phyloP scores from a whole-genome alignment of 2,113 vertebrate species.

The Oreocharis arfaki region DNA sequence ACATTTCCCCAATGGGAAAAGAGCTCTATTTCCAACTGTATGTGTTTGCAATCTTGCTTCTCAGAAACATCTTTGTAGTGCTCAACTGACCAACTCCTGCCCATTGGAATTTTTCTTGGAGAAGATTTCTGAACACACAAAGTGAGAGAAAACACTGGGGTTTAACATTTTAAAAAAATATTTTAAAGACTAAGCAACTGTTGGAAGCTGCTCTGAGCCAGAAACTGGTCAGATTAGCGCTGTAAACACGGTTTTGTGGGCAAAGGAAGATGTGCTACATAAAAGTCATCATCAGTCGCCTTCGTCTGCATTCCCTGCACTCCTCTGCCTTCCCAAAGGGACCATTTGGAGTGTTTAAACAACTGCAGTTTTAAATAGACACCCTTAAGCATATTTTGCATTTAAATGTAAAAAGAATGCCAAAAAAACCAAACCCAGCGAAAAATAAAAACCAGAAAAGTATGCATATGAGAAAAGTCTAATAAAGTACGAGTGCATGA shows the following conservation, averaged over 20 bases:
- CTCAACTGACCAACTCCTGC: not conserved
- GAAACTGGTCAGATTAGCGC: not conserved
- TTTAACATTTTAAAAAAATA: not conserved
- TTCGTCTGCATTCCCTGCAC: not conserved
- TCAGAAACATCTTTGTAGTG: not conserved
- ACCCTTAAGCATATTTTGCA: not conserved
- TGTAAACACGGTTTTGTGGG: not conserved
- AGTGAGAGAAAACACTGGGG: not conserved
- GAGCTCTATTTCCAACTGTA: not conserved
- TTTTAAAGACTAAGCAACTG: not conserved
- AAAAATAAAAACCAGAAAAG: not conserved
- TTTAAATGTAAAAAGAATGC: constrained; percentile 4
- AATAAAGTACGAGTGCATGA: not conserved
- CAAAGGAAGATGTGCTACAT: not conserved
- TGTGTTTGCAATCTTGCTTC: not conserved
- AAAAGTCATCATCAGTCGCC: not conserved
- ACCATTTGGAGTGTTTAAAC: not conserved
- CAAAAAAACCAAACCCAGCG: not conserved
- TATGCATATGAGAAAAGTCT: not conserved
- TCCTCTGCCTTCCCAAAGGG: not conserved
- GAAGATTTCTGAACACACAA: not conserved
- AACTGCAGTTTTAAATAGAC: constrained; percentile 24
- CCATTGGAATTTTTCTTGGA: not conserved
- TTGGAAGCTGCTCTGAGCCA: not conserved
- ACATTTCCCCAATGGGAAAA: not conserved